A percentile compares a stretch with the other conserved stretches of the same genome.
Evolutionary conservation across 2,888 invertebrate genomes (phyloP).

Genomic region (Agriopis leucophaearia): DNA sequence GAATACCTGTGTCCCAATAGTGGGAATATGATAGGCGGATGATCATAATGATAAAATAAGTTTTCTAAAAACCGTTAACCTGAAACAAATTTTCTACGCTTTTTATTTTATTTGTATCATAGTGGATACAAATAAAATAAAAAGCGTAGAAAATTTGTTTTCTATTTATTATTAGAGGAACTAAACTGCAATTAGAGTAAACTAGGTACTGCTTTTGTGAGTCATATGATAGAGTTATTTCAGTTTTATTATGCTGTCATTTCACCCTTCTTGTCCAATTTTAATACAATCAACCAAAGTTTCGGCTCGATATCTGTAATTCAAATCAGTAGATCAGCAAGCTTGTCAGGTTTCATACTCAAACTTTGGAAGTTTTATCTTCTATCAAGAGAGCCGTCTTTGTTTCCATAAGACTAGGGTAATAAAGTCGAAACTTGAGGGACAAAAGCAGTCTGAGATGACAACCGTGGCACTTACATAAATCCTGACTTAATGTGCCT

Average conservation of each 20-base stretch:
- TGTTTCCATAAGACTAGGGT: conserved; percentile 32
- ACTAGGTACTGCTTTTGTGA: no score
- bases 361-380: conserved; percentile 30
- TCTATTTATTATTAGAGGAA: no score
- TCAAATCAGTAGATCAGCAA: conserved; percentile 29
- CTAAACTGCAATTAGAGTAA: no score
- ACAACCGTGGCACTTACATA: conserved; percentile 44
- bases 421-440: conserved; percentile 41
- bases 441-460: conserved; percentile 38
- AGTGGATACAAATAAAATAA: no score
- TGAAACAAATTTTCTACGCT: no score
- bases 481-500: conserved; percentile 44
- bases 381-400: conserved; percentile 15
- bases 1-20: no score
- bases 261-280: conserved; percentile 12
- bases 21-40: no score
- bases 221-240: neutral
- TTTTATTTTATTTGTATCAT: no score
- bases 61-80: no score
- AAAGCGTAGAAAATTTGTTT: no score
- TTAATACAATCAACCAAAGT: conserved; percentile 27
- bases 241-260: neutral
- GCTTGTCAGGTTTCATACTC: conserved; percentile 19
- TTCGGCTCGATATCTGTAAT: conserved; percentile 28
- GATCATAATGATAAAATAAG: no score